Percentiles rank a stretch among this genome's conserved stretches.
Evolutionary conservation across 1,140 invertebrate species (phyloP).

Genomic region (Bathynomus jamesi): DNA sequence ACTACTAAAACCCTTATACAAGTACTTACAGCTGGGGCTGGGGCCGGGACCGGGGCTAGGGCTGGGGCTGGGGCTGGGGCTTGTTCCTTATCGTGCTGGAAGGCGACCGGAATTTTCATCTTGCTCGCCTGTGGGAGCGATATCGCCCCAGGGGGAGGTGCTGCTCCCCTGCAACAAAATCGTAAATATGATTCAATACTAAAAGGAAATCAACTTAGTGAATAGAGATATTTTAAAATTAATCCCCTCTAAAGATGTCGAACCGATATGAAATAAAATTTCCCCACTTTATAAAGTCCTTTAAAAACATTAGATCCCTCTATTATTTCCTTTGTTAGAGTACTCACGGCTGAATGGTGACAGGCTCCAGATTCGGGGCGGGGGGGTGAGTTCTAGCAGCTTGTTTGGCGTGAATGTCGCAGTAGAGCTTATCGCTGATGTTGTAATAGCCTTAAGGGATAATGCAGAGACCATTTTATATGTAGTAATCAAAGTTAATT

Average conservation of each 20-base stretch:
- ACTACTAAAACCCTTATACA: constrained; percentile 6
- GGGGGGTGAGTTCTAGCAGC: constrained; percentile 74
- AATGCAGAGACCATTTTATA: too few relatives aligned
- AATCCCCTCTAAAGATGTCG: too few relatives aligned
- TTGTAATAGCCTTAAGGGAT: constrained; percentile 69
- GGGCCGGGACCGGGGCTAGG: constrained; percentile 11
- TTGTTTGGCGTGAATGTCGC: constrained; percentile 63
- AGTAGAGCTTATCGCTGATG: constrained; percentile 91
- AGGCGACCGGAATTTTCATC: background rate
- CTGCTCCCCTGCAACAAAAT: constrained; percentile 48
- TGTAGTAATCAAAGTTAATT: too few relatives aligned
- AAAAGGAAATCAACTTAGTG: too few relatives aligned
- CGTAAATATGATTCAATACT: too few relatives aligned
- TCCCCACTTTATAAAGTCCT: too few relatives aligned
- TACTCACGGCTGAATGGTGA: constrained; percentile 64
- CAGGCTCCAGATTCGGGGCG: constrained; percentile 61
- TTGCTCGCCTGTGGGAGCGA: constrained; percentile 44
- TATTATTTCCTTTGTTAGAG: too few relatives aligned
- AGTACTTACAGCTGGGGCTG: constrained; percentile 41
- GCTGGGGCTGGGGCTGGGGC: background rate
- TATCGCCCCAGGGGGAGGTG: constrained; percentile 56
- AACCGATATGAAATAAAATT: too few relatives aligned
- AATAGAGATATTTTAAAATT: too few relatives aligned
- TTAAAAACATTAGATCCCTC: too few relatives aligned
- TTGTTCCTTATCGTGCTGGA: background rate